Evolutionary conservation across 64 coral and sea anemone species (phyloP), one percentile per base, ranked within the genome.

Genomic region (Montipora cactus): DNA sequence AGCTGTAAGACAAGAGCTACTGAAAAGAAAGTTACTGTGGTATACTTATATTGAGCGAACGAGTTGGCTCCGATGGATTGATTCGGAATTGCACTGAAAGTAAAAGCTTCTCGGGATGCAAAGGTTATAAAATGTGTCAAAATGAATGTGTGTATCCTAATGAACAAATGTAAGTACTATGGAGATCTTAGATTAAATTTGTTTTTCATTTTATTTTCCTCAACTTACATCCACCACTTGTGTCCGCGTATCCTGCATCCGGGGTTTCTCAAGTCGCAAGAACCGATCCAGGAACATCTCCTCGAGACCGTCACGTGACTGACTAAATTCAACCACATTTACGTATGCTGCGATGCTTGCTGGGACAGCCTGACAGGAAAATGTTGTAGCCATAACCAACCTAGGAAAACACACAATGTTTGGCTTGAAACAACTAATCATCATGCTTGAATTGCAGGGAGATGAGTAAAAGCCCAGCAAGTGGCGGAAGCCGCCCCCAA

Each of bases 251-350:
- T 98, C 97, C 76, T 98, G 97, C 91, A 98, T 96, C 77, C 97
- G 79, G 53, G 92, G 97, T 75, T 98, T 98, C 53, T 98, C 97
- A 69, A 98, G 92, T 58, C 92, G 87, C 78, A 98, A 89, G 77
- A 98, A 98, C 28, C 97, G 82, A 78, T 98, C 97, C 52, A 98
- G 69, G 44, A 98, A 96, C 91, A 98, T 94, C 37, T 98, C 93
- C 74, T 98, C 97, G 16, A 98, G 81, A 23, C 97, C 97, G 47
- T 98, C 97, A 94, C 97, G 97, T 96, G 97, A 96, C 67, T 96
- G 92, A 81, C 87, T 89, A 50, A 98, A 96, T 50, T 98, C 97
- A 4, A 98, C 92, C 8, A 98, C 91, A 47, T 96, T 96, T 16
- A 98, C 84, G 55, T 96, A 91, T 3, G 97, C 97, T 3, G 94